Evolutionary conservation across 1,140 invertebrate genomes (phyloP), one percentile per base, ranked within the genome.

Genomic region (Sycophaga agraensis): DNA sequence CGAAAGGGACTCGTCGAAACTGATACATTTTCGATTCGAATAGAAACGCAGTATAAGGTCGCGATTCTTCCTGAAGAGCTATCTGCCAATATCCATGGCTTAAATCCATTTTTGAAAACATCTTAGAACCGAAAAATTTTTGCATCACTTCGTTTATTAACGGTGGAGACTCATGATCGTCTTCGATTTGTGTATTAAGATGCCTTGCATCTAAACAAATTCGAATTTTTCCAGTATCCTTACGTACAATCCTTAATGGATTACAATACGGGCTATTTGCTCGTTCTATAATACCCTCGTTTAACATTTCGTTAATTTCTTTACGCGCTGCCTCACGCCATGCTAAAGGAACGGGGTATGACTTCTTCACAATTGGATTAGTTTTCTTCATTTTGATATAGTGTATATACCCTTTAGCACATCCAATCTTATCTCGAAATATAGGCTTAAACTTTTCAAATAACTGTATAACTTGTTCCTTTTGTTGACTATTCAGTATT

Each of bases 1-100:
- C 75, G 51, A 77, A 77, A 0, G 75, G 74, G 7, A 57, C n/a
- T 4, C n/a, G n/a, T n/a, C n/a, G n/a, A n/a, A n/a, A n/a, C n/a
- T n/a, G n/a, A n/a, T n/a, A n/a, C n/a, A n/a, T 31, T 1, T 2
- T 4, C 16, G n/a, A 63, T 11, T 42, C 6, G 21, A 19, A 21
- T 19, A 19, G 40, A 42, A 42, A 42, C 6, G 17, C 40, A 14
- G 37, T 39, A 42, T 19, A 42, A 8, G 17, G 3, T 14, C 4
- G 3, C 6, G 17, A 42, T 42, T 17, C 40, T 5, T n/a, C 2
- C 21, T 3, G 2, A 2, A 42, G 11, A 4, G n/a, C 2, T 19
- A 42, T 6, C 17, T 19, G 40, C n/a, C 40, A 42, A 42, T 42
- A 42, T n/a, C n/a, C n/a, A n/a, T n/a, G n/a, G n/a, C n/a, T n/a